Conservation (phyloP, 92 coral and sea anemone species). For the Paramuricea clavata region DNA sequence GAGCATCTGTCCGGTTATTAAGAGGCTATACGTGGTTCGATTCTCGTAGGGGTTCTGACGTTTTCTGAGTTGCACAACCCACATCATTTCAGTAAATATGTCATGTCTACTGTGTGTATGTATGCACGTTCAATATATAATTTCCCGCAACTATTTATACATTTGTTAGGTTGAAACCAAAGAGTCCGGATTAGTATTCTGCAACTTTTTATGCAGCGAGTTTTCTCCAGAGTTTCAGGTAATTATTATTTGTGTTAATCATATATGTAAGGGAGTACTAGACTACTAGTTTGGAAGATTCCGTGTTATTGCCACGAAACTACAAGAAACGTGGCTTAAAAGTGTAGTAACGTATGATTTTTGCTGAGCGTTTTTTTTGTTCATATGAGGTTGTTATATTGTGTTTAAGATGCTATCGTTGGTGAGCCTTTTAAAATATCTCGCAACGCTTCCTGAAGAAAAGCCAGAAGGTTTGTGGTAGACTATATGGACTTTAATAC, state of each 20-base stretch:
- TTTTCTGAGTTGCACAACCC: constrained; percentile 7
- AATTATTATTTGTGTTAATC: not conserved
- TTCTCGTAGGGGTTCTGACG: too few species aligned
- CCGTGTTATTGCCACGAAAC: too few species aligned
- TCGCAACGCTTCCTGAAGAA: constrained; percentile 77
- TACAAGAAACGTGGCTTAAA: too few species aligned
- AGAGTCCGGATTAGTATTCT: constrained; percentile 82
- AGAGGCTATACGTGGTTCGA: too few species aligned
- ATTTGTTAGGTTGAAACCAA: constrained; percentile 60
- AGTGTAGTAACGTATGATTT: too few species aligned
- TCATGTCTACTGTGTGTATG: not conserved
- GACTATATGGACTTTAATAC: too few species aligned
- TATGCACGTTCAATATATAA: too few species aligned
- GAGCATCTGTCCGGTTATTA: too few species aligned
- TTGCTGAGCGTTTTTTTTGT: not conserved
- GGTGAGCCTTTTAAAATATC: constrained; percentile 79
- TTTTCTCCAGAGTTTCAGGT: constrained; percentile 89
- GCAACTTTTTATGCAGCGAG: constrained; percentile 79
- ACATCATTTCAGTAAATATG: not conserved
- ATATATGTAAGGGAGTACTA: too few species aligned
- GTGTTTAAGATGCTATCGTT: constrained; percentile 77
- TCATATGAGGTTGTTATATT: not conserved
- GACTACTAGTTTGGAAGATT: too few species aligned
- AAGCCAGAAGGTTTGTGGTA: constrained; percentile 81
- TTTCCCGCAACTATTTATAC: not conserved